Percentiles rank a stretch among this genome's conserved stretches.
These are phyloP conservation scores for Drosophila phalerata DNA, from an alignment of 2,888 invertebrate species.

Conservation along the genomic window DNA sequence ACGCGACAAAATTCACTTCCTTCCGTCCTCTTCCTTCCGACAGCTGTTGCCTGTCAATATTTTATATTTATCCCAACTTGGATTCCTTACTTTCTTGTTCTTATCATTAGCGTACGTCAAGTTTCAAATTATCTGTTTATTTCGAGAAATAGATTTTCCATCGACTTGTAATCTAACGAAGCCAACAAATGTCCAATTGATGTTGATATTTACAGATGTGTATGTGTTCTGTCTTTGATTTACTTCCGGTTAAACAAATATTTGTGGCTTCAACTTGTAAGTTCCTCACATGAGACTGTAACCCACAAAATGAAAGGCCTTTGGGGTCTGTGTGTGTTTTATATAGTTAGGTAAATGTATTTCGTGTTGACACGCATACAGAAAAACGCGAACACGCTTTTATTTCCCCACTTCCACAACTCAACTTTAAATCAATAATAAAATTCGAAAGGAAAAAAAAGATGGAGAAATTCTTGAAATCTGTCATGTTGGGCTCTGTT, in stretches of 20 bases:
- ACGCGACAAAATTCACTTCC: conserved; percentile 51
- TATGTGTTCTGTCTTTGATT: conserved; percentile 52
- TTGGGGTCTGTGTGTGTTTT: conserved; percentile 15
- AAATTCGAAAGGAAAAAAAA: conserved; percentile 11
- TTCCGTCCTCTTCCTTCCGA: conserved; percentile 41
- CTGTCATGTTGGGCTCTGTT: conserved; percentile 48
- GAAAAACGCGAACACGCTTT: conserved; percentile 42
- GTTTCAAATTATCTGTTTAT: conserved; percentile 65
- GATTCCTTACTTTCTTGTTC: conserved; percentile 40
- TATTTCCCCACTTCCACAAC: conserved; percentile 44
- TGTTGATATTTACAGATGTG: conserved; percentile 32
- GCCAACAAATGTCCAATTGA: conserved; percentile 37
- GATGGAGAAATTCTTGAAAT: conserved; percentile 60
- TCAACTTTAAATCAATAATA: conserved; percentile 77
- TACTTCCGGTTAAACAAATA: conserved; percentile 53
- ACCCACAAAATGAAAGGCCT: conserved; percentile 7
- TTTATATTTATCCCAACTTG: conserved; percentile 21
- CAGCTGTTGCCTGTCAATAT: conserved; percentile 70
- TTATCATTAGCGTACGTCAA: conserved; percentile 75
- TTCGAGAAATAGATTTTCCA: conserved; percentile 13
- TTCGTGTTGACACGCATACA: conserved; percentile 63
- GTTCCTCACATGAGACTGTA: conserved; percentile 7
- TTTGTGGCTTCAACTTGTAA: conserved; percentile 45
- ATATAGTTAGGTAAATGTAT: conserved; percentile 65
- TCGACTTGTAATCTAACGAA: conserved; percentile 39